Percentiles rank a stretch among this genome's conserved stretches.
Evolutionary conservation across 2,113 vertebrate species (phyloP).

Genomic region (Lepus timidus): DNA sequence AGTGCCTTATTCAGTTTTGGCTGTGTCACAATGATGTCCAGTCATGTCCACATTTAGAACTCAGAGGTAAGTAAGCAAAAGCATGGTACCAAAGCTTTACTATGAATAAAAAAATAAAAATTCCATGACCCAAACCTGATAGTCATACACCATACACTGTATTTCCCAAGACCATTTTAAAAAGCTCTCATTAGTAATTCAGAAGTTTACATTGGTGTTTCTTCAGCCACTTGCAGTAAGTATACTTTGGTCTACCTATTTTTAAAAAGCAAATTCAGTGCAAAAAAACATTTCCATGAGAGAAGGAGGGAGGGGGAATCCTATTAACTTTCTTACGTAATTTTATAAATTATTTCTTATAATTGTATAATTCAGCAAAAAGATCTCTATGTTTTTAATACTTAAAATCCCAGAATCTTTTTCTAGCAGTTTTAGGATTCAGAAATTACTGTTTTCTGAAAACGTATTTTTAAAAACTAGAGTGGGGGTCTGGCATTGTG

Average conservation of each 20-base stretch:
- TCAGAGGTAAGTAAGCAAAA: background rate
- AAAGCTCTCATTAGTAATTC: background rate
- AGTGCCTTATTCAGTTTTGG: background rate
- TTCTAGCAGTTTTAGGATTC: background rate
- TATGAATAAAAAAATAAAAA: background rate
- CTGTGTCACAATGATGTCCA: background rate
- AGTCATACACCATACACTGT: background rate
- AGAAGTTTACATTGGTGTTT: conserved; percentile 25
- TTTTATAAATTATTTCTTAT: conserved; percentile 34
- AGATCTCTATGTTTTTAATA: background rate
- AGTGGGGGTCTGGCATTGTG: no score
- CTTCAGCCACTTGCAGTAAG: background rate
- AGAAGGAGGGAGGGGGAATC: background rate
- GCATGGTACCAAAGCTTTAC: background rate
- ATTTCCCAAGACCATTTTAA: background rate
- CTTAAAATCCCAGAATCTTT: background rate
- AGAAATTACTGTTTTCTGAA: background rate
- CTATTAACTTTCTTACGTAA: background rate
- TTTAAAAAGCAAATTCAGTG: conserved; percentile 36
- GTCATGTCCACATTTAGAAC: background rate
- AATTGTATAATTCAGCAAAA: conserved; percentile 17
- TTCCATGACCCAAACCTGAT: background rate
- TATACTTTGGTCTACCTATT: background rate
- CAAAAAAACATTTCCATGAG: background rate
- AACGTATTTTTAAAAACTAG: background rate